A percentile compares a stretch with the other conserved stretches of the same genome.
Conservation (phyloP, 2,888 invertebrate genomes). For the Xestia rhomboidea region DNA sequence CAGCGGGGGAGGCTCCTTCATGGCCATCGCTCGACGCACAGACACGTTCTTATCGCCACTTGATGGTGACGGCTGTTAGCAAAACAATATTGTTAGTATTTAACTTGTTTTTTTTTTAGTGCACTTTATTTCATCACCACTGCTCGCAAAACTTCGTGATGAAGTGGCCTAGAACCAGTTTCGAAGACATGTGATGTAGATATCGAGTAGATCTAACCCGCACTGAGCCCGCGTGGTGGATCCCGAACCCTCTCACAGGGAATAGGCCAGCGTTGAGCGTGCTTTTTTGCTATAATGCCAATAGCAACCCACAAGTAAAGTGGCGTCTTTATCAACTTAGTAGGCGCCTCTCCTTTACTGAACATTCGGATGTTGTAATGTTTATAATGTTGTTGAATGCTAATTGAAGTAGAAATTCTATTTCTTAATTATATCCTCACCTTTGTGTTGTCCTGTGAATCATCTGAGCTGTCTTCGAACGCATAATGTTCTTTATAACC, state of each 20-base stretch:
- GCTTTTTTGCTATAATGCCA: not conserved
- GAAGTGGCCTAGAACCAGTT: not conserved
- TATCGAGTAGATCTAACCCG: no score
- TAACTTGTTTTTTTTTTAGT: not conserved
- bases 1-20: conserved; percentile 91
- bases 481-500: conserved; percentile 90
- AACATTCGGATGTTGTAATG: no score
- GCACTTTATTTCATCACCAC: not conserved
- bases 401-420: not conserved
- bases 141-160: not conserved
- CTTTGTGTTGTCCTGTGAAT: conserved; percentile 84
- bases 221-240: not conserved
- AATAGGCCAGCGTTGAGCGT: not conserved
- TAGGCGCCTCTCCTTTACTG: not conserved
- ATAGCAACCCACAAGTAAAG: not conserved
- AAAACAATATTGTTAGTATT: not conserved
- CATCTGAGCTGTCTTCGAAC: conserved; percentile 88
- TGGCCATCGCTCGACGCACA: conserved; percentile 91
- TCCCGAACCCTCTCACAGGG: not conserved
- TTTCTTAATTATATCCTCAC: conserved; percentile 62
- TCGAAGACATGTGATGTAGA: not conserved
- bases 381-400: no score
- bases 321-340: not conserved
- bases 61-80: conserved; percentile 72
- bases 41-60: conserved; percentile 91